Conservation (phyloP, 2,113 vertebrate species). For the Solea solea region DNA sequence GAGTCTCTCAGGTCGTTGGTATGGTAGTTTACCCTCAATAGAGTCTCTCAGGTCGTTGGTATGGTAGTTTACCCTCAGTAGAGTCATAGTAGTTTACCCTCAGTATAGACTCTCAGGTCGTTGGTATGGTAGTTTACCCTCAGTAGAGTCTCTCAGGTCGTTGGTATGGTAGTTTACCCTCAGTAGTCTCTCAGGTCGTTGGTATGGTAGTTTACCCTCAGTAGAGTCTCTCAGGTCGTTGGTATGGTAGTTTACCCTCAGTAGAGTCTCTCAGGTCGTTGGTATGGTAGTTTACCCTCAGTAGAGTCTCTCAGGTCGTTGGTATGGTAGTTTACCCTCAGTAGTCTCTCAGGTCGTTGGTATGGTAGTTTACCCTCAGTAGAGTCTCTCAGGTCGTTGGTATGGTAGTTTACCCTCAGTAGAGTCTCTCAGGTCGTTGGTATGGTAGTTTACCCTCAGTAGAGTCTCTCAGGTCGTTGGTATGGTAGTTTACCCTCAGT, state of each 20-base stretch:
- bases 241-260: background rate
- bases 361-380: background rate
- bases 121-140: too few species aligned
- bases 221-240: too few species aligned
- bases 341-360: too few species aligned
- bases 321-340: too few species aligned
- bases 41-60: constrained; percentile 43
- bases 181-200: constrained; percentile 80
- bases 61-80: constrained; percentile 56
- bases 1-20: too few species aligned
- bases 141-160: constrained; percentile 25
- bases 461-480: too few species aligned
- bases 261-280: constrained; percentile 43
- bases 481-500: background rate
- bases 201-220: background rate
- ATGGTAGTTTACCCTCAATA: background rate
- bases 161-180: constrained; percentile 49
- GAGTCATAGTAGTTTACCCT: constrained; percentile 62
- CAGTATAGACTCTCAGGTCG: too few species aligned
- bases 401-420: constrained; percentile 58
- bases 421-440: too few species aligned
- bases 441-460: too few species aligned
- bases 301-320: too few species aligned
- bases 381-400: constrained; percentile 44
- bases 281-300: constrained; percentile 37